phyloP scores from a whole-genome alignment of 2,113 vertebrate species.

The Atherinomorus stipes region DNA sequence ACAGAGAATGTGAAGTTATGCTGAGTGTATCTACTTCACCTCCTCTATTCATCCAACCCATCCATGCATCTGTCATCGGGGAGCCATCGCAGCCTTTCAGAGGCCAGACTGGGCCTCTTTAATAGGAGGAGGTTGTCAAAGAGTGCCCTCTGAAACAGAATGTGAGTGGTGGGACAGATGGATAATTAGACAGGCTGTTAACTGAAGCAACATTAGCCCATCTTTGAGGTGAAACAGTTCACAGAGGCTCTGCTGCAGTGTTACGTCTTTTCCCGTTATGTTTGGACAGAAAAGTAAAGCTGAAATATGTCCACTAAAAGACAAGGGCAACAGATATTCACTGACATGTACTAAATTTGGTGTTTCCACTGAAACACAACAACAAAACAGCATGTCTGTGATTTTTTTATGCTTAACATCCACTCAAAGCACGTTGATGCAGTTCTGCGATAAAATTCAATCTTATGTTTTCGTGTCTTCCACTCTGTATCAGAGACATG shows the following conservation, averaged over 20 bases:
- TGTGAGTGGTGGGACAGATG: conserved; percentile 26
- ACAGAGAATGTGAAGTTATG: background rate
- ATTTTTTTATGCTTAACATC: no score
- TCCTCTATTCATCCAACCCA: conserved; percentile 1
- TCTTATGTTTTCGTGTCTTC: no score
- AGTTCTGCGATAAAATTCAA: no score
- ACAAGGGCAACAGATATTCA: no score
- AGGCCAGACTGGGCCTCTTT: conserved; percentile 38
- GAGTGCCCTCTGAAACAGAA: conserved; percentile 15
- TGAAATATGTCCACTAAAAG: no score
- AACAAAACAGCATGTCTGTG: no score
- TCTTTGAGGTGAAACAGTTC: background rate
- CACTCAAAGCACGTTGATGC: no score
- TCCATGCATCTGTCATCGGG: conserved; percentile 34
- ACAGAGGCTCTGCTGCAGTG: conserved; percentile 9
- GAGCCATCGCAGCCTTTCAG: conserved; percentile 12
- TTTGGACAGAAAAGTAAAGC: no score
- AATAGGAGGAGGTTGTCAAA: conserved; percentile 36
- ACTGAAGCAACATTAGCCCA: conserved; percentile 1
- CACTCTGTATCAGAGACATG: no score
- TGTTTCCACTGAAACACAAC: no score
- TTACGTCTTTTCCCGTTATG: background rate
- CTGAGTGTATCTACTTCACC: conserved; percentile 16
- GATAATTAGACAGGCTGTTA: conserved; percentile 27
- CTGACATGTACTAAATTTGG: no score